A percentile compares a stretch with the other conserved stretches of the same genome.
These are phyloP conservation scores for Pseudocheirus occidentalis DNA, from an alignment of 2,797 vertebrate species.

Conservation along the genomic window DNA sequence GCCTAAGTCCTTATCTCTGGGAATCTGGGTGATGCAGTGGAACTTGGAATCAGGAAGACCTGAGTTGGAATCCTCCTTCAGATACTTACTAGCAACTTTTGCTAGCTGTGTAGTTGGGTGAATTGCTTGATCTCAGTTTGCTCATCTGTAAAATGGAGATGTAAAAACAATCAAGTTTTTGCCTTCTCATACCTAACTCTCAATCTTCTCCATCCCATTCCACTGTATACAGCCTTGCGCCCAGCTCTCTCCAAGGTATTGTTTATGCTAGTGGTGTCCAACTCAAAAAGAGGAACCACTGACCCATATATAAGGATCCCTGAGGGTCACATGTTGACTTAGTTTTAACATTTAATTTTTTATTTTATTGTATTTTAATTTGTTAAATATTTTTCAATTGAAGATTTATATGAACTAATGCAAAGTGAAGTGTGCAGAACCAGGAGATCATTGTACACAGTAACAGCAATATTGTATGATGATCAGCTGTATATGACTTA, in stretches of 20 bases:
- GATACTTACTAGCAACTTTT: too few species aligned
- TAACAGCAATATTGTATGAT: not conserved
- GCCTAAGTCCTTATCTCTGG: not conserved
- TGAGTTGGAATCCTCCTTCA: not conserved
- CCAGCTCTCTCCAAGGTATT: not conserved
- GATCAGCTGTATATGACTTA: not conserved
- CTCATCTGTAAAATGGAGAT: not conserved
- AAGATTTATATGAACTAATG: not conserved
- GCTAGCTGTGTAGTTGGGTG: not conserved
- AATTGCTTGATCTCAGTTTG: not conserved
- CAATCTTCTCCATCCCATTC: not conserved
- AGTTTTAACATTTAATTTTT: not conserved
- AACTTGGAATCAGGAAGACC: not conserved
- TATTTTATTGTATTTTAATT: not conserved
- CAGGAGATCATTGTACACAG: not conserved
- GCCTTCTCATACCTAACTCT: not conserved
- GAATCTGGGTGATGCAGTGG: not conserved
- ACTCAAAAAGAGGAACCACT: not conserved
- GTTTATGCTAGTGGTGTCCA: not conserved
- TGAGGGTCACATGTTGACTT: not conserved
- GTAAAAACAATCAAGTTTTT: not conserved
- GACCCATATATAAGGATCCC: not conserved
- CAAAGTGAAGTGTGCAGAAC: not conserved
- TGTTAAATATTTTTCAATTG: not conserved
- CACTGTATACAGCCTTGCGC: not conserved